phyloP scores from a whole-genome alignment of 2,797 vertebrate genomes.

The Centropyge bicolor region DNA sequence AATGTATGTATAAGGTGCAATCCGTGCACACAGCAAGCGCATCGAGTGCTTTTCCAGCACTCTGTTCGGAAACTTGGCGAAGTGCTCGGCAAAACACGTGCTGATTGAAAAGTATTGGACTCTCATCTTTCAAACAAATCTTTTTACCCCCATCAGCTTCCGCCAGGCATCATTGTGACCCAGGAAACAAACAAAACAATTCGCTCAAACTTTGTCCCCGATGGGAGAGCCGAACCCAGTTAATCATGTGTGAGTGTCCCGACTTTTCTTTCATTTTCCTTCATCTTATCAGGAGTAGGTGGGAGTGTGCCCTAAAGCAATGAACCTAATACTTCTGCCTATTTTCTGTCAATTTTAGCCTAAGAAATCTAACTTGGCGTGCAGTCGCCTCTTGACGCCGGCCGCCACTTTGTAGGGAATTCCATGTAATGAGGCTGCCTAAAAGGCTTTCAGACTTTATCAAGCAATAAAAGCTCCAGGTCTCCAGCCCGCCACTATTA shows the following conservation, averaged over 20 bases:
- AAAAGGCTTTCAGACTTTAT: constrained; percentile 89
- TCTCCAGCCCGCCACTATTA: constrained; percentile 64
- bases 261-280: constrained; percentile 76
- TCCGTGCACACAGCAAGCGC: constrained; percentile 38
- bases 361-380: constrained; percentile 70
- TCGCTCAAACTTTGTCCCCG: constrained; percentile 55
- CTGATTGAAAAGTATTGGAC: constrained; percentile 74
- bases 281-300: constrained; percentile 59
- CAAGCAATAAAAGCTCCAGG: constrained; percentile 86
- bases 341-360: constrained; percentile 76
- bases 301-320: constrained; percentile 65
- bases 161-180: constrained; percentile 34
- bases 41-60: constrained; percentile 64
- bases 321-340: constrained; percentile 77
- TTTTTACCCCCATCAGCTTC: constrained; percentile 53
- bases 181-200: constrained; percentile 52
- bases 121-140: constrained; percentile 64
- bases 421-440: constrained; percentile 78
- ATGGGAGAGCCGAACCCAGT: constrained; percentile 45
- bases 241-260: constrained; percentile 78
- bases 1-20: constrained; percentile 56
- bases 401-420: constrained; percentile 77
- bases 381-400: constrained; percentile 64
- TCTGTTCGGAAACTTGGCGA: constrained; percentile 52
- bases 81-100: constrained; percentile 66